Evolutionary conservation across 2,797 vertebrate genomes (phyloP), one percentile per base, ranked within the genome.

Genomic region (Enteromius treurensis): DNA sequence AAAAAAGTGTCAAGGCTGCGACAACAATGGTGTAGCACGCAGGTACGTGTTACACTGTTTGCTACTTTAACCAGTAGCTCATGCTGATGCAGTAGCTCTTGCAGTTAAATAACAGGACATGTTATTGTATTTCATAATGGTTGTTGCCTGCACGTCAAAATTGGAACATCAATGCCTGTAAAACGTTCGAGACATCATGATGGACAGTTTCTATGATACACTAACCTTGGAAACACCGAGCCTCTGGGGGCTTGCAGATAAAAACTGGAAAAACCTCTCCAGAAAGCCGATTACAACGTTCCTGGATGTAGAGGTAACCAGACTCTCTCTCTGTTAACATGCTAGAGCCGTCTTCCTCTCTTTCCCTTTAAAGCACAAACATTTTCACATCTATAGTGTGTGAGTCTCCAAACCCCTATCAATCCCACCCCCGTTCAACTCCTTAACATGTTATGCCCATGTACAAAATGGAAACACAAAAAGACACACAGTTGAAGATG

Each of bases 91-190:
- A 86, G 19, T 83, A 86, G 62, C 76, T 40, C 73, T 86, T 76
- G 71, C 87, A 80, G 87, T 89, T 90, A 90, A 92, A 92, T 91
- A 92, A 29, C 67, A 89, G 88, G 87, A 91, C 89, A 91, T 87
- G 10, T 92, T 71, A 91, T 88, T 74, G 76, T 81, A 45, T 60
- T 76, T 13, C 9, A 0, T 68, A 47, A 29, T 34, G 42, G 60
- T 65, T 49, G 40, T 65, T 62, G 55, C n/a, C 49, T 53, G 17
- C 45, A 29, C 3, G 42, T 75, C 3, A 11, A 51, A 71, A 47
- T 89, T 87, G 77, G 85, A 88, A 91, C 86, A 91, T 80, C 82
- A 81, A 90, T 89, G 90, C 75, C 82, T 86, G 86, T 87, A 40
- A 87, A 89, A 89, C 81, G 51, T 65, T 82, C 76, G 79, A 86